Evolutionary conservation across 2,113 vertebrate species (phyloP), one percentile per base, ranked within the genome.

Genomic region (Todiramphus chloris): DNA sequence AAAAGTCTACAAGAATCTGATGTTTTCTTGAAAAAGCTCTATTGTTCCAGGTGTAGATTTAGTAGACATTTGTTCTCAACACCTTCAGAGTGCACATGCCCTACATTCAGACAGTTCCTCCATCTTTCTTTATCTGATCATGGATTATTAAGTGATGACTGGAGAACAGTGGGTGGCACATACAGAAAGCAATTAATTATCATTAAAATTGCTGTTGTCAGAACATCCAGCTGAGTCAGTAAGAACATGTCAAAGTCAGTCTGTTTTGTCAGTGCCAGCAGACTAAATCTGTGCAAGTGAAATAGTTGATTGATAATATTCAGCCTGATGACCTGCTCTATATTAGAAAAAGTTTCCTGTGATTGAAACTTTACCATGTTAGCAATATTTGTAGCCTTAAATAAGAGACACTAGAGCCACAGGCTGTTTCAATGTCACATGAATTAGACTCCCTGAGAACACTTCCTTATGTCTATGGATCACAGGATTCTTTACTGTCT

Each of bases 171-270:
- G 41, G 62, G 33, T 62, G 44, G 27, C 48, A 23, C 6, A 6
- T 83, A 41, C 46, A 69, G 23, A 95, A 91, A 35, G 14, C 53
- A 80, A 64, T 92, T 97, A 92, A 82, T 93, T 93, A 81, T 88
- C 55, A 80, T 95, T 94, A 78, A 93, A 94, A 91, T 21, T 9
- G 1, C n/a, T 90, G 35, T 27, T 94, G 80, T 85, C 81, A 59
- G 83, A 46, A 31, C n/a, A 56, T 72, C 64, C 64, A 87, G 84
- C 87, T 95, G 56, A 67, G 41, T 43, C 46, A 10, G 24, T 48
- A 56, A 43, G 33, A 81, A 25, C 24, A 24, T 19, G 62, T 58
- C 67, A 64, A 73, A 56, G 62, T 87, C 69, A 44, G 31, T 90
- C 82, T 76, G 21, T 76, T 21, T 86, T 63, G 44, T 93, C 35